Conservation (phyloP, 2,888 invertebrate species). For the Ichneumon xanthorius region DNA sequence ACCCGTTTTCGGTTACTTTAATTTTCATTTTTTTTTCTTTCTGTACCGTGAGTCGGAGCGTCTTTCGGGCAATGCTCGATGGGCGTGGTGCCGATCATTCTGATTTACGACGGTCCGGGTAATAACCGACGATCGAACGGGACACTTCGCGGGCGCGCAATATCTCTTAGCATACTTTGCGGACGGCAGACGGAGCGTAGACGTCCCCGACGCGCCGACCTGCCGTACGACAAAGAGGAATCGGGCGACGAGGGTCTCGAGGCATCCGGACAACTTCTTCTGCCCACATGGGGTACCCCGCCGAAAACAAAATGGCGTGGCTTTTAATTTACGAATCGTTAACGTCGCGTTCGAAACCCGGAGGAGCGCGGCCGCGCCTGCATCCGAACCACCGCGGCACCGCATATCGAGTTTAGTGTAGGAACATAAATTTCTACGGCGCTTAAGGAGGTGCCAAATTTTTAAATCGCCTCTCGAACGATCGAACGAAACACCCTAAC, state of each 20-base stretch:
- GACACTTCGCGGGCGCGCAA: constrained; percentile 40
- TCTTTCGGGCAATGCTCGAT: constrained; percentile 15
- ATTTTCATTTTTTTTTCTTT: constrained; percentile 1
- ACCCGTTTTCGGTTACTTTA: constrained; percentile 6
- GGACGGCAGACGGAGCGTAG: constrained; percentile 40
- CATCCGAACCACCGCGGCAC: constrained; percentile 38
- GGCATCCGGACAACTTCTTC: constrained; percentile 74
- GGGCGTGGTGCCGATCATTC: constrained; percentile 53
- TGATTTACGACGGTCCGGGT: constrained; percentile 61
- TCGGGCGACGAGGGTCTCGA: constrained; percentile 55
- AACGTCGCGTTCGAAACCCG: constrained; percentile 73
- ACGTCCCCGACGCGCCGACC: constrained; percentile 31
- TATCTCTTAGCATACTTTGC: constrained; percentile 15
- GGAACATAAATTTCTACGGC: constrained; percentile 75
- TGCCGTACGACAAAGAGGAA: constrained; percentile 46
- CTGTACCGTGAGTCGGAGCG: neutral
- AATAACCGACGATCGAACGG: constrained; percentile 60
- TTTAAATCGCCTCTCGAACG: constrained; percentile 74
- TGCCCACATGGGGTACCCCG: constrained; percentile 66
- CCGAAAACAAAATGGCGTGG: constrained; percentile 73
- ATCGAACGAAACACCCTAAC: constrained; percentile 60
- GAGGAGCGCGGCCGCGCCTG: constrained; percentile 35
- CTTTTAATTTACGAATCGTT: constrained; percentile 82
- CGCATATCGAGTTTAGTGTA: constrained; percentile 70
- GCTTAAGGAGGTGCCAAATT: constrained; percentile 80